Evolutionary conservation across 2,888 invertebrate species (phyloP).

Genomic region (Hemistola chrysoprasaria): DNA sequence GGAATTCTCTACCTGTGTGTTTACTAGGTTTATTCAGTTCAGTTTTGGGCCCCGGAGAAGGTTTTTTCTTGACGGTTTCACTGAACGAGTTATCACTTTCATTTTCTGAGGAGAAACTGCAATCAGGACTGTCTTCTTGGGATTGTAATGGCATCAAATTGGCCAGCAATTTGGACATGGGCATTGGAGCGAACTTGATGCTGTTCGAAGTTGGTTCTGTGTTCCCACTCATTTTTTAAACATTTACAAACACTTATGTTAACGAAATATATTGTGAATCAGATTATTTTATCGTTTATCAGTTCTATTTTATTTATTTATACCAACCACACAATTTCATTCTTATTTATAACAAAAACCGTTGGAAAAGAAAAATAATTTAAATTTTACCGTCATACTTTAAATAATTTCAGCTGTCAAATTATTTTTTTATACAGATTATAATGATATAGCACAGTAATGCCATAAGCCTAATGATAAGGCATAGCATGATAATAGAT

Average conservation of each 20-base stretch:
- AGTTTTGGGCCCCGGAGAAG: constrained; percentile 35
- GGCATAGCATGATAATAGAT: too few species aligned
- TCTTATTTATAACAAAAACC: too few species aligned
- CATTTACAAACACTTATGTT: constrained; percentile 14
- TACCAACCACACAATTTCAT: too few species aligned
- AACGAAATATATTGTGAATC: background rate
- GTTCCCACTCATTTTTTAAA: constrained; percentile 54
- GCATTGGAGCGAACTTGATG: constrained; percentile 71
- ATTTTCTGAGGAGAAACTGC: constrained; percentile 55
- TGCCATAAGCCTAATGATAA: too few species aligned
- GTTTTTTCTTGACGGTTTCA: constrained; percentile 51
- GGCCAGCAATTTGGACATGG: constrained; percentile 69
- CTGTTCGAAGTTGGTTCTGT: constrained; percentile 66
- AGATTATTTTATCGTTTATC: too few species aligned
- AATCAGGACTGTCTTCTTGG: constrained; percentile 49
- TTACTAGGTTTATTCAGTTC: constrained; percentile 8
- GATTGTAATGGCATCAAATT: constrained; percentile 61
- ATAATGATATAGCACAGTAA: too few species aligned
- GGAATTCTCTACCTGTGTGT: constrained; percentile 38
- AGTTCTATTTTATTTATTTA: too few species aligned
- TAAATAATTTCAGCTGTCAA: too few species aligned
- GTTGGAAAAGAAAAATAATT: too few species aligned
- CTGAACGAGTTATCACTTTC: constrained; percentile 62
- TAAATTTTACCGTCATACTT: too few species aligned
- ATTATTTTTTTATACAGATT: too few species aligned